Base-by-base conservation (phyloP, 92 coral and sea anemone genomes). In the Phenganax stokvisi region DNA sequence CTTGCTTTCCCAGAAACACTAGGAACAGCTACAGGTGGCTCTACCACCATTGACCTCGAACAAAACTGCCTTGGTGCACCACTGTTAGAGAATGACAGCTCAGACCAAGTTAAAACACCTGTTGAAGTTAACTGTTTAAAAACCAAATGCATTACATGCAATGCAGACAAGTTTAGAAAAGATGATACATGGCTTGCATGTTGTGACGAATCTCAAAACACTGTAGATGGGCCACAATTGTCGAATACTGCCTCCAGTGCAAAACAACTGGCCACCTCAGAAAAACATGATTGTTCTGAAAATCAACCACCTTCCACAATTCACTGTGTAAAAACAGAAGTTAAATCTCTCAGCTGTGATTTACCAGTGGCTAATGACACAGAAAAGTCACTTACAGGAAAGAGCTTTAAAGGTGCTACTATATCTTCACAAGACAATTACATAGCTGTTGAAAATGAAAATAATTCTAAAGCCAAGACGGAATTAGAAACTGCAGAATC, bases 351-450 rank as follows among this genome's bases (percentile, higher is more conserved):
- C 8, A 53, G 59, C 37, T 54, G 57, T 47, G 76, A 31, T 44
- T 10, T 8, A 47, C 25, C 17, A 6, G 55, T 7, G 16, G 1
- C 52, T 3, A 3, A n/a, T 71, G 20, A 51, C 17, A 5, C 55
- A 47, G 55, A 69, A 69, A 12, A 7, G 55, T 17, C 17, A 27
- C 59, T 44, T 57, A 44, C 69, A 27, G 2, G 9, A 68, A 17
- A 55, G 10, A 11, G 62, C 71, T 12, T 59, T 10, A 29, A 10
- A 51, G 71, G 62, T 51, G 51, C 7, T 12, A 63, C 53, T n/a
- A 31, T 77, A 55, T 77, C 62, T 56, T 73, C 60, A 44, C 83
- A 54, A 51, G 83, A 79, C 54, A 64, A 79, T 47, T 11, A 27
- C 20, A 28, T 6, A 7, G 52, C 74, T 11, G 9, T 11, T 0